Evolutionary conservation across 2,888 invertebrate genomes (phyloP), one percentile per base, ranked within the genome.

Genomic region (Rhorus exstirpatorius): DNA sequence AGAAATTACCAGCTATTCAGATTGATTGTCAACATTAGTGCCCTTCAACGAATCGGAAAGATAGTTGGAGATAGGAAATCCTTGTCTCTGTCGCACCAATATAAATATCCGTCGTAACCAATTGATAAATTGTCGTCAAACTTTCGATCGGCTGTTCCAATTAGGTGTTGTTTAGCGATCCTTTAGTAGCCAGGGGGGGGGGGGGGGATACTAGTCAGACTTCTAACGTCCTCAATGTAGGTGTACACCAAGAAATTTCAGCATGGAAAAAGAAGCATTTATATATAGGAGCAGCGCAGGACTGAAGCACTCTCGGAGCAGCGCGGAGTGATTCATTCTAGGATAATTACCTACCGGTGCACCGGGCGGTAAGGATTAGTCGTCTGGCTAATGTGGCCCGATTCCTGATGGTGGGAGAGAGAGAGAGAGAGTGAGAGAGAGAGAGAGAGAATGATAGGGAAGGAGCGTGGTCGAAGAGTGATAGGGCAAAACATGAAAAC

Each of bases 321-420:
- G 68, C 76, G 68, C 35, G 85, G 88, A 88, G 90, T 89, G 89
- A 91, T 91, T 90, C 90, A 90, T 90, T 90, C 81, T 88, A 80
- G 83, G 87, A 88, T 90, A 90, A 90, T 91, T 90, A 90, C 83
- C 80, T 72, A 83, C 89, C 88, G 86, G 87, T 88, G 85, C 85
- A 19, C 0, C 51, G 67, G 87, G 87, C 86, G 88, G 86, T 86
- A 86, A 86, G 88, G 89, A 88, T 89, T 89, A 89, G 88, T 86
- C 86, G 86, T 63, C 83, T 81, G 79, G 81, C 81, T 83, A 83
- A 83, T 80, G 79, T 74, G 77, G 67, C 80, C 46, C 46, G 63
- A 46, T 65, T 44, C 24, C 46, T 14, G 26, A 65, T 79, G 55
- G 58, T 21, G 41, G 41, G 3, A 31, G 58, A 49, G 67, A 65